Evolutionary conservation across 2,888 invertebrate species (phyloP), one percentile per base, ranked within the genome.

Genomic region (Salticus scenicus): DNA sequence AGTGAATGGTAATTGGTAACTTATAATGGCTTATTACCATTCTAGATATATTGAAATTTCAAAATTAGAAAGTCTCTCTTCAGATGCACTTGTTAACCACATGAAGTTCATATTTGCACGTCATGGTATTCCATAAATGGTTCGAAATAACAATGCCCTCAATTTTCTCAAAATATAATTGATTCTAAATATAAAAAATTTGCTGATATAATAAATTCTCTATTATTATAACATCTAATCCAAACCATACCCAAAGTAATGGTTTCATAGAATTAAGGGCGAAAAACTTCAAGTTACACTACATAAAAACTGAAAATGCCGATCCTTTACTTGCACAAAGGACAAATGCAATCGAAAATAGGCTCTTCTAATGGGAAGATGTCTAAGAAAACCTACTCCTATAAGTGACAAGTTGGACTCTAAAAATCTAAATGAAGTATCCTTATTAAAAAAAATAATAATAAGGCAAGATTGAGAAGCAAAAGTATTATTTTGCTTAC

Each of bases 341-440:
- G 47, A 89, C 88, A 1, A 83, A 89, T 30, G 75, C 90, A 72
- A 88, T 88, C 28, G 88, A 89, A 66, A 76, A 89, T 4, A 74
- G 88, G 7, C 88, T 81, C 83, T 90, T 10, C 88, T 89, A 7
- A 88, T 89, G 87, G 89, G 89, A 24, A 30, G 89, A 28, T 88
- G 88, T 51, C 79, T 90, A 33, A 76, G 89, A 64, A 88, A 88
- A 70, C 72, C 87, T n/a, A n/a, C n/a, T n/a, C n/a, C n/a, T n/a
- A n/a, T n/a, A n/a, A n/a, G n/a, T n/a, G 4, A 5, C 0, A 31
- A 86, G 12, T 74, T 87, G 14, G 33, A 71, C 8, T n/a, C 64
- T 10, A 63, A 27, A 63, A n/a, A 10, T 8, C n/a, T 27, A 63
- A 14, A 41, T 8, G 41, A 41, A 14, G 14, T 10, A 41, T 10